Evolutionary conservation across 2,888 invertebrate genomes (phyloP).

Genomic region (Keiferia lycopersicella): DNA sequence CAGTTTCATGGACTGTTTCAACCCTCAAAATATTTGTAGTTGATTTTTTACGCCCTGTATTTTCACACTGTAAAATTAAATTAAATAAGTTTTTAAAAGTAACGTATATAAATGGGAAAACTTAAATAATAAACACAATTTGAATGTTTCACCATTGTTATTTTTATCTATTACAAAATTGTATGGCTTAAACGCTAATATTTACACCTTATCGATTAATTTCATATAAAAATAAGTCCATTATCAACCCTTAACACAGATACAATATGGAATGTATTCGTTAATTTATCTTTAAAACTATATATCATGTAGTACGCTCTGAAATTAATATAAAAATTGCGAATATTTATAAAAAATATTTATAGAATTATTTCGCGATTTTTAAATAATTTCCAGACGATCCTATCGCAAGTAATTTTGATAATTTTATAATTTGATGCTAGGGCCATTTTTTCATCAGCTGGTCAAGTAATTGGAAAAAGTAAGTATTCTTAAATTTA

Average conservation of each 20-base stretch:
- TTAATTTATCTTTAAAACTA: slow-evolving; percentile 31
- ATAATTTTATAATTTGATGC: background rate
- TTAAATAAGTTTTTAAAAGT: background rate
- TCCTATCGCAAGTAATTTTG: background rate
- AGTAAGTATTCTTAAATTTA: background rate
- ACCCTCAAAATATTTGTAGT: no score
- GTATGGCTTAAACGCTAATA: slow-evolving; percentile 54
- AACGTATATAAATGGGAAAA: background rate
- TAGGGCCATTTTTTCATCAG: no score
- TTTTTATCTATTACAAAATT: slow-evolving; percentile 65
- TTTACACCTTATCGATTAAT: slow-evolving; percentile 58
- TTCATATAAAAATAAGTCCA: slow-evolving; percentile 54
- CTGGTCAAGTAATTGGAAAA: no score
- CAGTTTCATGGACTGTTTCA: no score
- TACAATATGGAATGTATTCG: slow-evolving; percentile 48
- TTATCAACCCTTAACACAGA: slow-evolving; percentile 46
- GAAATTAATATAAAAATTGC: slow-evolving; percentile 8
- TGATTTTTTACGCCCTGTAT: no score
- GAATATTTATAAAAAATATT: background rate
- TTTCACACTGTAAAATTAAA: no score
- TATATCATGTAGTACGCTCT: slow-evolving; percentile 27
- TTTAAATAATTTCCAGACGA: background rate
- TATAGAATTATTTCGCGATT: background rate
- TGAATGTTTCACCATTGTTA: slow-evolving; percentile 33
- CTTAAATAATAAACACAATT: slow-evolving; percentile 8